Conservation (phyloP, 53 echinoderm and acorn worm genomes). For the Zoroaster sp. region DNA sequence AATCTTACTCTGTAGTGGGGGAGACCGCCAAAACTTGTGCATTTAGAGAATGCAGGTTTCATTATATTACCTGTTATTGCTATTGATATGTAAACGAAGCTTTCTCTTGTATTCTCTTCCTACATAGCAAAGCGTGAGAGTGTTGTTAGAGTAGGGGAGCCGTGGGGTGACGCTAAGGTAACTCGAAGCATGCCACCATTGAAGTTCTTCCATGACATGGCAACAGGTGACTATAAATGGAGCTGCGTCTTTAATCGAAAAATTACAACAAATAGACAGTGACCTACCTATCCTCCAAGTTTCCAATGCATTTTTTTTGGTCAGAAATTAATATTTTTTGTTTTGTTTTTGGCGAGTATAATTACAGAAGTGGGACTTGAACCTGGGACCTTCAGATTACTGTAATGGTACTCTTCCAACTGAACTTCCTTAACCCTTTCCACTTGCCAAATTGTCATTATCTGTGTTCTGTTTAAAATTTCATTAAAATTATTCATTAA, state of each 20-base stretch:
- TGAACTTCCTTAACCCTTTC: too few species aligned
- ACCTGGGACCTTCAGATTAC: background rate
- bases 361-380: background rate
- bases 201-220: constrained; percentile 95
- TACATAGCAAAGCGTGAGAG: constrained; percentile 81
- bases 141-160: constrained; percentile 69
- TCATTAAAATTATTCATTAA: too few species aligned
- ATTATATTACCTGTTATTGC: background rate
- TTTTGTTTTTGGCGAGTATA: background rate
- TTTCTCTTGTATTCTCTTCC: background rate
- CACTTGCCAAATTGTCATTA: too few species aligned
- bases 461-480: too few species aligned
- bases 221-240: constrained; percentile 56
- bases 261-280: background rate
- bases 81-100: background rate
- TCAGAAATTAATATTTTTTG: background rate
- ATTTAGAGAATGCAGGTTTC: too few species aligned
- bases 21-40: too few species aligned
- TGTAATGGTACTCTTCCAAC: background rate
- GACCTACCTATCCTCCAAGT: background rate
- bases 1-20: background rate
- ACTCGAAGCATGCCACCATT: constrained; percentile 94
- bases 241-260: too few species aligned
- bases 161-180: constrained; percentile 90
- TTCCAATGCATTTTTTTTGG: background rate